Evolutionary conservation across 1,140 invertebrate species (phyloP).

Genomic region (Macrostomum lignano): DNA sequence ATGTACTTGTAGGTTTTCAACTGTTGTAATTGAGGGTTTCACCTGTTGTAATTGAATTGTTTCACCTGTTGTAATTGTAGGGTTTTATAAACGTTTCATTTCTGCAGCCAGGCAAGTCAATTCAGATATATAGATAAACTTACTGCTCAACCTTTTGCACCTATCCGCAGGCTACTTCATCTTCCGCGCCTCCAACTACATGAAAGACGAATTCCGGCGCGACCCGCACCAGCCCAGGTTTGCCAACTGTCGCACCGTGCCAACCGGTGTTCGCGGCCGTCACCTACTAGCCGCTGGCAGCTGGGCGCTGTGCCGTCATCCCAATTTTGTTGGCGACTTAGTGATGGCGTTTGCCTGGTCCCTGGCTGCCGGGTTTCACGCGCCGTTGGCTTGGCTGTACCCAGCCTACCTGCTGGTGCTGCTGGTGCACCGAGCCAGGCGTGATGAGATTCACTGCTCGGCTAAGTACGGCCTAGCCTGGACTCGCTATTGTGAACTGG

Average conservation of each 20-base stretch:
- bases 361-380: slow-evolving; percentile 26
- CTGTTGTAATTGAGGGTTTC: too few species aligned
- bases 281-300: slow-evolving; percentile 44
- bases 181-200: slow-evolving; percentile 36
- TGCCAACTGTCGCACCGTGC: too few species aligned
- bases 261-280: slow-evolving; percentile 20
- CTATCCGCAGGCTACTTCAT: too few species aligned
- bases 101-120: too few species aligned
- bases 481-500: slow-evolving; percentile 45
- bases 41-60: too few species aligned
- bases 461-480: slow-evolving; percentile 47
- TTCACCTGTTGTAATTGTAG: slow-evolving; percentile 7
- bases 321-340: slow-evolving; percentile 59
- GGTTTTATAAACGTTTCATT: too few species aligned
- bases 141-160: too few species aligned
- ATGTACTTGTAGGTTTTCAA: too few species aligned
- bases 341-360: slow-evolving; percentile 38
- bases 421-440: slow-evolving; percentile 37
- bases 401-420: slow-evolving; percentile 32
- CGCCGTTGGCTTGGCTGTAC: slow-evolving; percentile 34
- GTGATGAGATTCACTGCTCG: slow-evolving; percentile 39
- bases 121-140: too few species aligned
- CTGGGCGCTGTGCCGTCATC: slow-evolving; percentile 54
- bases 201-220: too few species aligned
- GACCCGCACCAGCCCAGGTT: too few species aligned